These are phyloP conservation scores for Epirrita christyi DNA, from an alignment of 2,888 invertebrate genomes.

Conservation along the genomic window DNA sequence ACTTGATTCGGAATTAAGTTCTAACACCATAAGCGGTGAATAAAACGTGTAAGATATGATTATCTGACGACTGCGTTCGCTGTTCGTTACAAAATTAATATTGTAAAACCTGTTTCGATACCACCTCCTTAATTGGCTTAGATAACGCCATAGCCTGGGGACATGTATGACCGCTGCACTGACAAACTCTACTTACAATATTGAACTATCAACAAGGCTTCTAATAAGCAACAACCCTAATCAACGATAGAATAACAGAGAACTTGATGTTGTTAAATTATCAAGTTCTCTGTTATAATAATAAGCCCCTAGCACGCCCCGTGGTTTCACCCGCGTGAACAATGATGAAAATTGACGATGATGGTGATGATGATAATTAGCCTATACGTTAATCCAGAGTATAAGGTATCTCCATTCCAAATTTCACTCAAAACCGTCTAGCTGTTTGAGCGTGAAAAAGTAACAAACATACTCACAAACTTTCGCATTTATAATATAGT, in stretches of 20 bases:
- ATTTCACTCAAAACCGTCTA: no score
- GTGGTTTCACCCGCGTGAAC: no score
- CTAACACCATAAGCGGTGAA: constrained; percentile 52
- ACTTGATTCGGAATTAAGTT: constrained; percentile 59
- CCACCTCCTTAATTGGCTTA: constrained; percentile 57
- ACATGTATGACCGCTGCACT: constrained; percentile 40
- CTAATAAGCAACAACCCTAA: constrained; percentile 4
- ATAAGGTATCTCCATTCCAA: no score
- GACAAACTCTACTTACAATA: constrained; percentile 38
- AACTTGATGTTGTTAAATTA: constrained; percentile 13
- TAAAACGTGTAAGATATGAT: constrained; percentile 59
- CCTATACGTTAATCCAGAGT: no score
- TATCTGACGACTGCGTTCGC: constrained; percentile 47
- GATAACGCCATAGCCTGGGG: constrained; percentile 42
- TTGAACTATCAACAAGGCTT: constrained; percentile 14
- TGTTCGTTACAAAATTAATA: constrained; percentile 49
- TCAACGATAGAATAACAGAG: constrained; percentile 6
- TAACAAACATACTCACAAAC: no score
- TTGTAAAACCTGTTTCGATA: constrained; percentile 49
- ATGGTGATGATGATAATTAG: no score
- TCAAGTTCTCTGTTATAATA: no score
- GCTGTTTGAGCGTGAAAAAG: no score
- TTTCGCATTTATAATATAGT: no score
- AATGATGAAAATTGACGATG: no score
- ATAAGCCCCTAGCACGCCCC: no score